Percentiles rank a stretch among this genome's conserved stretches.
phyloP scores from a whole-genome alignment of 2,797 vertebrate genomes.

The Geotrypetes seraphini region DNA sequence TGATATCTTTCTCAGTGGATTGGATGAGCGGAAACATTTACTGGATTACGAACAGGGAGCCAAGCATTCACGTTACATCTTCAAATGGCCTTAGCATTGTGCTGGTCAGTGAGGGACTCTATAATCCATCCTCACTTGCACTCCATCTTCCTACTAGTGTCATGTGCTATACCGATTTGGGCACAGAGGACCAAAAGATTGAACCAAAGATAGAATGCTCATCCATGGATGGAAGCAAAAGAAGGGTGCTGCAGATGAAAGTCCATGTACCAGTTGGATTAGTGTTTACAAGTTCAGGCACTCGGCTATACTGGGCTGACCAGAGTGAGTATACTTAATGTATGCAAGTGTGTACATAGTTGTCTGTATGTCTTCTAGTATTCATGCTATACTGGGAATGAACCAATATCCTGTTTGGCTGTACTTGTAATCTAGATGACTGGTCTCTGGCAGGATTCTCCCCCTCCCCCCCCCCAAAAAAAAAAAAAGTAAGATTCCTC shows the following conservation, averaged over 20 bases:
- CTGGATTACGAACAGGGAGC: conserved; percentile 61
- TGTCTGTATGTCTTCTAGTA: too few relatives aligned
- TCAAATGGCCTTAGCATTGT: conserved; percentile 20
- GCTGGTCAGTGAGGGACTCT: conserved; percentile 50
- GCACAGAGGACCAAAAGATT: neutral
- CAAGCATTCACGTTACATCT: conserved; percentile 59
- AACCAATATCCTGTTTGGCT: too few relatives aligned
- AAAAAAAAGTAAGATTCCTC: too few relatives aligned
- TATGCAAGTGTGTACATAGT: too few relatives aligned
- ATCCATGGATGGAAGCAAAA: conserved; percentile 71
- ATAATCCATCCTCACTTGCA: conserved; percentile 49
- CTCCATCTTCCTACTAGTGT: conserved; percentile 59
- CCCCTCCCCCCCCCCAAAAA: too few relatives aligned
- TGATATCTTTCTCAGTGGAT: conserved; percentile 67
- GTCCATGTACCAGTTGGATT: conserved; percentile 56
- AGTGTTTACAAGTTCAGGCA: conserved; percentile 53
- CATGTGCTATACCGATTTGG: conserved; percentile 65
- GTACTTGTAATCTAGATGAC: too few relatives aligned
- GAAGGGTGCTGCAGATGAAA: conserved; percentile 59
- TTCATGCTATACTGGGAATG: too few relatives aligned
- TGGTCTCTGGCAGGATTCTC: too few relatives aligned
- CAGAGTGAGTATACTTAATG: conserved; percentile 57
- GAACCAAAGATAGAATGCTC: conserved; percentile 53
- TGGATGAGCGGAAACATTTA: conserved; percentile 81
- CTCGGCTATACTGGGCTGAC: conserved; percentile 78